Percentiles rank a stretch among this genome's conserved stretches.
Conservation (phyloP, 2,113 vertebrate species). For the Urocitellus parryii region DNA sequence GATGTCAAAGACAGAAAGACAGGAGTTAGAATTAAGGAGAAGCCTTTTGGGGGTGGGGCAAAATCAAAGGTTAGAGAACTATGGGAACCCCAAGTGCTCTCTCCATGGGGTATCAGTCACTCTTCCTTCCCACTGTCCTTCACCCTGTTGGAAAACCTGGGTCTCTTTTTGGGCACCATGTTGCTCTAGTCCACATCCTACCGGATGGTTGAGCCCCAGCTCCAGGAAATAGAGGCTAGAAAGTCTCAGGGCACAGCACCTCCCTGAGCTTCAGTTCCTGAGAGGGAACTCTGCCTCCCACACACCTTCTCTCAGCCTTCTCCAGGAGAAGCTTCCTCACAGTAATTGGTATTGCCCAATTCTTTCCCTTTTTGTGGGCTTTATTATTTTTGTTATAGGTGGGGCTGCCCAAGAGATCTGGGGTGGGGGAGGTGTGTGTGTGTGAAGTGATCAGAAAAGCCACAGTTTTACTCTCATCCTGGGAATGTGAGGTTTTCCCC, state of each 20-base stretch:
- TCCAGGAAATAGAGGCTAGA: conserved; percentile 38
- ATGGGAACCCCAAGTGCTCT: too few relatives aligned
- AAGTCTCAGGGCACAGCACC: not conserved
- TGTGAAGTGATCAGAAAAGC: conserved; percentile 35
- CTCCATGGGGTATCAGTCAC: not conserved
- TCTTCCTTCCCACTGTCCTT: not conserved
- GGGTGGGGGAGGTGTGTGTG: not conserved
- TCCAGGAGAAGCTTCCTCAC: conserved; percentile 7
- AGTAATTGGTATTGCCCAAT: not conserved
- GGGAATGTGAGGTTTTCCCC: conserved; percentile 43
- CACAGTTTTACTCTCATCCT: not conserved
- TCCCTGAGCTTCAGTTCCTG: conserved; percentile 4
- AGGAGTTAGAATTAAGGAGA: not conserved
- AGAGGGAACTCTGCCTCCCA: not conserved
- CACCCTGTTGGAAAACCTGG: not conserved
- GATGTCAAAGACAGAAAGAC: not conserved
- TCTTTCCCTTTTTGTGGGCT: conserved; percentile 65
- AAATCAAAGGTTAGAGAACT: not conserved
- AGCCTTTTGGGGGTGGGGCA: not conserved
- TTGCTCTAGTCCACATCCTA: not conserved
- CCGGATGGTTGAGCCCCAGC: not conserved
- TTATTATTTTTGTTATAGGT: conserved; percentile 70
- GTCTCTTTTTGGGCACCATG: not conserved
- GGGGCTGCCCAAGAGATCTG: conserved; percentile 50
- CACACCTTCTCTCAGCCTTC: not conserved